phyloP scores from a whole-genome alignment of 2,888 invertebrate genomes.

The Volucella zonaria region DNA sequence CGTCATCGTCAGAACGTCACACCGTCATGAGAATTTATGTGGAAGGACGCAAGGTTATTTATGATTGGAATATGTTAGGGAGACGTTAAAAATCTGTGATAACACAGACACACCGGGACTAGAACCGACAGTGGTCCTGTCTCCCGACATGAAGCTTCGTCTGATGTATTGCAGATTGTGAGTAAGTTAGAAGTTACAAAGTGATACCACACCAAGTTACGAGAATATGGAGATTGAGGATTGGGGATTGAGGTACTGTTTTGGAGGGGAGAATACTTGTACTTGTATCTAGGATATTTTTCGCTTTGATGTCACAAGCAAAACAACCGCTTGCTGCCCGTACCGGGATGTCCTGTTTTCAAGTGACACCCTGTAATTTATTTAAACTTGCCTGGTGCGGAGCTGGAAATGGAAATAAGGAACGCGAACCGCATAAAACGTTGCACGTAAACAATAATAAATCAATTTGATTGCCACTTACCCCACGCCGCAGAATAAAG shows the following conservation, averaged over 20 bases:
- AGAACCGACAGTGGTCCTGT: constrained; percentile 11
- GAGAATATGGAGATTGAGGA: background rate
- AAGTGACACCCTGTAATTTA: constrained; percentile 67
- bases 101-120: constrained; percentile 60
- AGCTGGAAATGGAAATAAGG: constrained; percentile 19
- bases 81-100: constrained; percentile 69
- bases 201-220: constrained; percentile 38
- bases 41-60: constrained; percentile 61
- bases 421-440: constrained; percentile 43
- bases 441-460: constrained; percentile 73
- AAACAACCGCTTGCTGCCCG: constrained; percentile 17
- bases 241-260: background rate
- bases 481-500: constrained; percentile 6
- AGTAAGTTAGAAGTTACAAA: constrained; percentile 65
- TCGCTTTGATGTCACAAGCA: constrained; percentile 22
- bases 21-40: constrained; percentile 29
- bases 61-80: constrained; percentile 69
- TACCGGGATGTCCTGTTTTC: constrained; percentile 21
- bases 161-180: constrained; percentile 62
- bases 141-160: constrained; percentile 2
- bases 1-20: background rate
- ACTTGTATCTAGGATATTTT: background rate
- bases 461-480: constrained; percentile 73
- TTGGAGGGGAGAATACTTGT: no score
- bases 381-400: constrained; percentile 49